Base-by-base conservation (phyloP, 1,140 invertebrate species). In the Argopecten irradians region DNA sequence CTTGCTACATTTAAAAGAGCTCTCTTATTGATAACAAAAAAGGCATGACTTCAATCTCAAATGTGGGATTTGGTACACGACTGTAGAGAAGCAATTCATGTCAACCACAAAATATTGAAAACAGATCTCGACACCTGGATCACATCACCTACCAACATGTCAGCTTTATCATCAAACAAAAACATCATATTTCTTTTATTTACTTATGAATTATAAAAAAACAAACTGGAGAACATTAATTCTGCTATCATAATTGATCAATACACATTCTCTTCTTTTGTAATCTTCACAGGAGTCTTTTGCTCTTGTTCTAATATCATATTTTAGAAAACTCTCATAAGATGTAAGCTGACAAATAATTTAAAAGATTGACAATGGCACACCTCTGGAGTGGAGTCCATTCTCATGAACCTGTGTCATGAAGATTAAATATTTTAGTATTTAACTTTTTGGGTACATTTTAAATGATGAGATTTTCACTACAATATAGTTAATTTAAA, bases 41-140 rank as follows among this genome's bases (percentile, higher is more conserved):
- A 71, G 55, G 55, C 55, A 71, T 71, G 55, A 71, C 55, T 71
- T 71, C 55, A 71, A 71, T 71, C 55, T 28, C 55, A 71, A 71
- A 71, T 71, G 55, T 71, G 28, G 55, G 55, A 71, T 71, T 71
- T 71, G 55, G 55, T 71, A 71, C 55, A 71, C 55, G 28, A n/a
- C 55, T 71, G n/a, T 28, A 16, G 55, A 2, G 55, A 71, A 71
- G 22, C 55, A 71, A 71, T 71, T 71, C 55, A 71, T 71, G 55
- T 71, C 55, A 71, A 28, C n/a, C 55, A 16, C 8, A 16, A n/a
- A 71, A 71, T 71, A 71, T 71, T 71, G 55, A 71, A 71, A 71
- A 71, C 55, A 28, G 55, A 71, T 71, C 55, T 71, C 22, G n/a
- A 28, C 55, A 71, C 55, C 55, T 71, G 55, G 55, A 28, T 16